phyloP scores from a whole-genome alignment of 2,113 vertebrate genomes.

The Pagrus major region DNA sequence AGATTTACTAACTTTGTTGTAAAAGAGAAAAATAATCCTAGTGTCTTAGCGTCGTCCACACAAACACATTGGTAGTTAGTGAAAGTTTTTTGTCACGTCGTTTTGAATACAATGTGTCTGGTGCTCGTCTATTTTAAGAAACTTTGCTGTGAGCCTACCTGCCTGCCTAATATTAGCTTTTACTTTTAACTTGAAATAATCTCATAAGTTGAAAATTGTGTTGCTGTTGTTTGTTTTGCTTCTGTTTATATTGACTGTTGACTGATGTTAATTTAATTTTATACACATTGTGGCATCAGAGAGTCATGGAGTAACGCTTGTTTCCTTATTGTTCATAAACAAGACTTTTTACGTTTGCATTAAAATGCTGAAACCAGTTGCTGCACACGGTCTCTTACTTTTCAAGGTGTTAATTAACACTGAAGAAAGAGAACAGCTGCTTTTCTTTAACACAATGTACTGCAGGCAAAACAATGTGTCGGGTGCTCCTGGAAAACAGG shows the following conservation, averaged over 20 bases:
- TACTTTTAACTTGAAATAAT: background rate
- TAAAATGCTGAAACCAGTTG: conserved; percentile 33
- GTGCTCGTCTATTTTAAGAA: background rate
- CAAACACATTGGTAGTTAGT: background rate
- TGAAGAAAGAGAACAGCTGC: no score
- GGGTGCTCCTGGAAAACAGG: no score
- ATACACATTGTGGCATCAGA: background rate
- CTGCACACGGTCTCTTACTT: background rate
- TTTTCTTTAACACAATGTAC: no score
- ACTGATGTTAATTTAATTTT: conserved; percentile 35
- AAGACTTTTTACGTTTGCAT: conserved; percentile 24
- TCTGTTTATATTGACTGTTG: conserved; percentile 22
- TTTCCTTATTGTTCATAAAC: background rate
- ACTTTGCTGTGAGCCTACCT: background rate
- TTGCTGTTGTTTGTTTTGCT: conserved; percentile 1
- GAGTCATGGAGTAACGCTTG: background rate
- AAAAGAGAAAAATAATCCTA: no score
- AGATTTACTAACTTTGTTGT: background rate
- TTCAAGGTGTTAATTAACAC: background rate
- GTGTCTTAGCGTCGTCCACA: no score
- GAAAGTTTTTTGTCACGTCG: background rate
- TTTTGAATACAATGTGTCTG: background rate
- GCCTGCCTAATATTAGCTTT: background rate
- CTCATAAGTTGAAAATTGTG: background rate
- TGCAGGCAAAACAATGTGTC: no score